Evolutionary conservation across 2,888 invertebrate genomes (phyloP), one percentile per base, ranked within the genome.

Genomic region (Epinotia nisella): DNA sequence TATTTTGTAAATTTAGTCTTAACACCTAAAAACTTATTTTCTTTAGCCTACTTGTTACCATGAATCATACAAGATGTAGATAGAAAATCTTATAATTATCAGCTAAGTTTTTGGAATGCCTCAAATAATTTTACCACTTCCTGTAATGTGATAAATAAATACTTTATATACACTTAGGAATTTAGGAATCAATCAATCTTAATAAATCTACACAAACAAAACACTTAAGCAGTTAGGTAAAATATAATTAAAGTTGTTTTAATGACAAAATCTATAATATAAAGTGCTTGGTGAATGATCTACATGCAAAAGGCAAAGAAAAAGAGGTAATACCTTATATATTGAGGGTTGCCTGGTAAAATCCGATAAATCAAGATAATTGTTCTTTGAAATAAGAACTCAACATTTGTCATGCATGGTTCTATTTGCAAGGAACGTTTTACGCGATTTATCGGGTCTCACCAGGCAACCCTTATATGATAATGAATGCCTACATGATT

Each of bases 71-170:
- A 64, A 62, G 51, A 78, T 76, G 77, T 72, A 74, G 75, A 75
- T 77, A 68, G 74, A 78, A 75, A 70, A 73, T 24, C 66, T 41
- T 45, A 45, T 61, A 15, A 29, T 29, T 66, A 45, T 73, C 64
- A 79, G 61, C 75, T 80, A 78, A 80, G 78, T 78, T 83, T 75
- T 78, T 80, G 86, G 85, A 85, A 86, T 85, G 85, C 84, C 69
- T 77, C 76, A 56, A 75, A 75, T 76, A 68, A 73, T 68, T 70
- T 56, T 49, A 62, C 10, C 17, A 45, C 74, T 15, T 62, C 55
- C 71, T 70, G 72, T 64, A 64, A 65, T 41, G 56, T 53, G 35
- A 58, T 58, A 13, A 56, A 41, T 66, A 41, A 56, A 66, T 66
- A 56, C 21, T 41, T 45, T 49, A n/a, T 66, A 41, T 65, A 55